Conservation (phyloP, 2,888 invertebrate genomes). For the Leptarthrus brevirostris region DNA sequence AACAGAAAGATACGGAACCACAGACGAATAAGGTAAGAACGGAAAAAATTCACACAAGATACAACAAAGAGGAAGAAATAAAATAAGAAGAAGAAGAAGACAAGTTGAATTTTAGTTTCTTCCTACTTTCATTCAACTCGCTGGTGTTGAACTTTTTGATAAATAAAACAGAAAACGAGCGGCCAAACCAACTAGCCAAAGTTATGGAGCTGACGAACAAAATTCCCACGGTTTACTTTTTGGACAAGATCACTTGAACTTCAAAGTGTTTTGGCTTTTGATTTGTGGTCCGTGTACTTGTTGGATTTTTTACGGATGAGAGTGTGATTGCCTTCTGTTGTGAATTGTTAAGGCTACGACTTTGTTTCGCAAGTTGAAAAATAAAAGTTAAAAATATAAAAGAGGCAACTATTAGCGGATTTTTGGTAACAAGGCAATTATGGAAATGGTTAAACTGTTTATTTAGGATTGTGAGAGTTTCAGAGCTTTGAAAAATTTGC, state of each 20-base stretch:
- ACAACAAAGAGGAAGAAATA: conserved; percentile 6
- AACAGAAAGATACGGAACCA: conserved; percentile 9
- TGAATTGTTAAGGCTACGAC: conserved; percentile 10
- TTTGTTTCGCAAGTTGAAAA: not conserved
- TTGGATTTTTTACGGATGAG: not conserved
- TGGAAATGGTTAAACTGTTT: too few relatives aligned
- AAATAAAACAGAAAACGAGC: too few relatives aligned
- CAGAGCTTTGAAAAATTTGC: too few relatives aligned
- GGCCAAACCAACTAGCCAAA: conserved; percentile 18
- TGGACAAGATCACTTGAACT: conserved; percentile 28
- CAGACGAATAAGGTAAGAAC: not conserved
- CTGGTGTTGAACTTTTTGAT: conserved; percentile 13
- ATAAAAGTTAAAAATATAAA: not conserved
- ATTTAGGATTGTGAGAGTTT: too few relatives aligned
- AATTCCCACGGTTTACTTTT: conserved; percentile 52
- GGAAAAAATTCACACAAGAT: not conserved
- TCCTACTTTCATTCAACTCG: conserved; percentile 34
- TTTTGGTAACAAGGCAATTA: not conserved
- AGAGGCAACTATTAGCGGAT: not conserved
- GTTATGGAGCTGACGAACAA: not conserved
- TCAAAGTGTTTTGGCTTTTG: conserved; percentile 1
- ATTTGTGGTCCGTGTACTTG: not conserved
- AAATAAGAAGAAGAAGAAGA: conserved; percentile 16
- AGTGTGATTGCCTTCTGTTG: not conserved
- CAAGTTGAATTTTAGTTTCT: conserved; percentile 7